Conservation (phyloP, 2,888 invertebrate species). For the Trilocha varians region DNA sequence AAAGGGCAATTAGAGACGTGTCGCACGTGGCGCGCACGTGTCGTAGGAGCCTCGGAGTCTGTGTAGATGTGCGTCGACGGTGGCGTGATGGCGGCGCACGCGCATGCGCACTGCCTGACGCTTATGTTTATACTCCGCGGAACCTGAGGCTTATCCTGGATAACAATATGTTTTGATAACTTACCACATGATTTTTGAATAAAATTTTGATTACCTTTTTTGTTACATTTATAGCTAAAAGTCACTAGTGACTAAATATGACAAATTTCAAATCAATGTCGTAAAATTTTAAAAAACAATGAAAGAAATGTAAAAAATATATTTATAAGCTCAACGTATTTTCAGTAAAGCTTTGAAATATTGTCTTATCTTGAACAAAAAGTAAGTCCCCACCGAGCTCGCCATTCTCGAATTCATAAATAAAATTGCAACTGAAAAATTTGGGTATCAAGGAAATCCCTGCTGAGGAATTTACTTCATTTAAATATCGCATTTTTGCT, state of each 20-base stretch:
- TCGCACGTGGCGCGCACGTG: slow-evolving; percentile 65
- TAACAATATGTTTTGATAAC: slow-evolving; percentile 40
- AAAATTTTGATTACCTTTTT: slow-evolving; percentile 14
- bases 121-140: slow-evolving; percentile 55
- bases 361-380: neutral
- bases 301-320: too few relatives aligned
- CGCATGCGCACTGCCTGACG: slow-evolving; percentile 29
- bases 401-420: slow-evolving; percentile 51
- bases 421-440: slow-evolving; percentile 55
- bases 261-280: too few relatives aligned
- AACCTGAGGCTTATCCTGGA: slow-evolving; percentile 31
- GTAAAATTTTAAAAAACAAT: too few relatives aligned
- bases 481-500: slow-evolving; percentile 74
- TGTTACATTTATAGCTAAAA: slow-evolving; percentile 22
- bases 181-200: slow-evolving; percentile 12
- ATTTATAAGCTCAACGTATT: neutral
- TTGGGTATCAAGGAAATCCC: slow-evolving; percentile 56
- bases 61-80: slow-evolving; percentile 7
- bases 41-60: slow-evolving; percentile 19
- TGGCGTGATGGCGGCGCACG: slow-evolving; percentile 28
- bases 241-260: slow-evolving; percentile 28
- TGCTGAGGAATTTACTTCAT: slow-evolving; percentile 67
- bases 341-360: neutral
- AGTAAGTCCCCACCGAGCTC: slow-evolving; percentile 14
- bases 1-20: slow-evolving; percentile 69